These are phyloP conservation scores for Daboia siamensis DNA, from an alignment of 2,113 vertebrate genomes.

Conservation along the genomic window DNA sequence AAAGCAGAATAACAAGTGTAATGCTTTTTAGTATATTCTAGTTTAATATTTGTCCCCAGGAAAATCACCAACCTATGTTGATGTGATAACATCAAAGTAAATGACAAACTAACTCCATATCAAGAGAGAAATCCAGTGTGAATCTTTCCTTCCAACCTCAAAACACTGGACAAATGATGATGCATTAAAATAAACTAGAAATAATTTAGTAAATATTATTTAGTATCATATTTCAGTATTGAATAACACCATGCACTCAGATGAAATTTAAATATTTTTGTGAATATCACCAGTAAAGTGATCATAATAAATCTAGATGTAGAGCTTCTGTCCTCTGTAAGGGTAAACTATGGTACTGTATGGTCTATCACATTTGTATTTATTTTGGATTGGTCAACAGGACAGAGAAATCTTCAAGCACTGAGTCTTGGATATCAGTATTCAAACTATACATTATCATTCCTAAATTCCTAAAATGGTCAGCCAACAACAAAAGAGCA, in stretches of 20 bases:
- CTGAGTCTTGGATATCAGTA: not conserved
- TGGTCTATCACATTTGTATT: not conserved
- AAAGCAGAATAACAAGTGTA: slow-evolving; percentile 24
- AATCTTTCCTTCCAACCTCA: not conserved
- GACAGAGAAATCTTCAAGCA: not conserved
- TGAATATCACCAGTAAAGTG: not conserved
- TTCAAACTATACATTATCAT: not conserved
- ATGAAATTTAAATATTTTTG: not conserved
- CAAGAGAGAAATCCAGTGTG: slow-evolving; percentile 39
- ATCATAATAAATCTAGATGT: not conserved
- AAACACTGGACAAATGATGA: not conserved
- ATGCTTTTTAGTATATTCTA: slow-evolving; percentile 42
- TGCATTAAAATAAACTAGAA: slow-evolving; percentile 38
- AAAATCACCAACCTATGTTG: slow-evolving; percentile 52
- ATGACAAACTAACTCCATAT: slow-evolving; percentile 38
- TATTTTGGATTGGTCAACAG: not conserved
- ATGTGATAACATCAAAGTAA: slow-evolving; percentile 36
- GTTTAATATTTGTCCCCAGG: slow-evolving; percentile 36
- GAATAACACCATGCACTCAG: not conserved
- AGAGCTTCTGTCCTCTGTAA: not conserved
- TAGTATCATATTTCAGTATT: not conserved
- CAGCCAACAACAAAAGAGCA: not conserved
- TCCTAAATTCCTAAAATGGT: not conserved
- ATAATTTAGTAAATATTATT: slow-evolving; percentile 41
- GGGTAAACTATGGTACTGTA: not conserved